Percentiles rank a stretch among this genome's conserved stretches.
phyloP scores from a whole-genome alignment of 2,888 invertebrate species.

The Thera britannica region DNA sequence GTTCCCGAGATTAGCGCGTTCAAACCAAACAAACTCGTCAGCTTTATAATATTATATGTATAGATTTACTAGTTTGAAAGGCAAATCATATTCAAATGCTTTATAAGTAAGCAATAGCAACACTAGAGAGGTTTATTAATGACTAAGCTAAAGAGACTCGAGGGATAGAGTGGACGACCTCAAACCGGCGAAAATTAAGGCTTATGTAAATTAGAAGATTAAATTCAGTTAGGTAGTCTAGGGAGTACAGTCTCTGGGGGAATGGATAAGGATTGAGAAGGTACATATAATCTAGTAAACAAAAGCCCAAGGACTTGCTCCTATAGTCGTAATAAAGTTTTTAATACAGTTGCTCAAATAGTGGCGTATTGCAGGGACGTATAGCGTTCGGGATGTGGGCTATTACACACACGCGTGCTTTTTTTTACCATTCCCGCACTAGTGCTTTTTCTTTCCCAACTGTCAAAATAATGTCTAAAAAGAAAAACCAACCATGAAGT shows the following conservation, averaged over 20 bases:
- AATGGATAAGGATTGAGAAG: slow-evolving; percentile 39
- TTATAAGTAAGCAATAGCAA: slow-evolving; percentile 41
- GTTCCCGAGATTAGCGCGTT: no score
- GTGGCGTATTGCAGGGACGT: no score
- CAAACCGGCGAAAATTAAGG: slow-evolving; percentile 41
- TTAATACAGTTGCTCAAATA: no score
- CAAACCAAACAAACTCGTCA: no score
- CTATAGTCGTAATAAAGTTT: not conserved
- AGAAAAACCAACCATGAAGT: no score
- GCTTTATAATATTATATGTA: no score
- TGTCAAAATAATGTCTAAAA: no score
- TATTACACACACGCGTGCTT: no score
- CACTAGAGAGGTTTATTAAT: slow-evolving; percentile 40
- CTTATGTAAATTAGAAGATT: slow-evolving; percentile 45
- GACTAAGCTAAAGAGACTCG: slow-evolving; percentile 33
- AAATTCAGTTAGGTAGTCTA: slow-evolving; percentile 40
- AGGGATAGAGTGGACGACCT: slow-evolving; percentile 38
- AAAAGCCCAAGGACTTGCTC: not conserved
- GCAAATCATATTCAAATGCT: slow-evolving; percentile 20
- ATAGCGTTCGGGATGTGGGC: no score
- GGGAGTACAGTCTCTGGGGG: slow-evolving; percentile 28
- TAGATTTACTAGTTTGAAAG: slow-evolving; percentile 1
- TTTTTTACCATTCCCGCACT: no score
- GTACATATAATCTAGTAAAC: slow-evolving; percentile 26
- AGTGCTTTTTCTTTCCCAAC: no score